Percentiles rank a stretch among this genome's conserved stretches.
phyloP scores from a whole-genome alignment of 2,113 vertebrate genomes.

The Limnothrissa miodon region DNA sequence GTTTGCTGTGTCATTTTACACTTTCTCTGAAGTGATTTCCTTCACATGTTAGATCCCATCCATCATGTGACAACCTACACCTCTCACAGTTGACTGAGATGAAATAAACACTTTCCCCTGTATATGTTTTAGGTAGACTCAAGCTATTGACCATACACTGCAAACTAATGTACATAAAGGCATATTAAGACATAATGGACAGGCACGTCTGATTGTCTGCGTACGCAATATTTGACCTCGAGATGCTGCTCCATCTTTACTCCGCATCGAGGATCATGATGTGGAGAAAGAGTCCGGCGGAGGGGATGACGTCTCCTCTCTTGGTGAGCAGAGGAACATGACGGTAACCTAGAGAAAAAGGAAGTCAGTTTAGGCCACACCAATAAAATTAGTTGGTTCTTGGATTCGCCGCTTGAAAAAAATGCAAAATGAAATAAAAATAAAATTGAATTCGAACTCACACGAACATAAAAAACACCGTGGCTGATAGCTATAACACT shows the following conservation, averaged over 20 bases:
- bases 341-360: conserved; percentile 81
- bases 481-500: too few species aligned
- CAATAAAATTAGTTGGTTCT: too few species aligned
- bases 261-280: conserved; percentile 68
- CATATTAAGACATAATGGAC: neutral
- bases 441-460: too few species aligned
- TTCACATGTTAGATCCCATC: neutral
- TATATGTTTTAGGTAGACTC: neutral
- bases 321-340: conserved; percentile 88
- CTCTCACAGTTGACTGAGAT: neutral
- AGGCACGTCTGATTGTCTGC: neutral
- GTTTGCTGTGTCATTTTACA: neutral
- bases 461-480: too few species aligned
- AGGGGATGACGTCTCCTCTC: conserved; percentile 77
- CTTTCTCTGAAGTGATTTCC: neutral
- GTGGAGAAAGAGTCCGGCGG: conserved; percentile 87
- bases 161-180: neutral
- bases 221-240: neutral
- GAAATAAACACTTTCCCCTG: neutral
- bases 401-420: too few species aligned
- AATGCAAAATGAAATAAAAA: too few species aligned
- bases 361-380: conserved; percentile 4
- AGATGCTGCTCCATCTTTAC: conserved; percentile 35
- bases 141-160: neutral
- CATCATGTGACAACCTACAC: neutral